Conservation (phyloP, 2,888 invertebrate genomes). For the Cremastinae sp. region DNA sequence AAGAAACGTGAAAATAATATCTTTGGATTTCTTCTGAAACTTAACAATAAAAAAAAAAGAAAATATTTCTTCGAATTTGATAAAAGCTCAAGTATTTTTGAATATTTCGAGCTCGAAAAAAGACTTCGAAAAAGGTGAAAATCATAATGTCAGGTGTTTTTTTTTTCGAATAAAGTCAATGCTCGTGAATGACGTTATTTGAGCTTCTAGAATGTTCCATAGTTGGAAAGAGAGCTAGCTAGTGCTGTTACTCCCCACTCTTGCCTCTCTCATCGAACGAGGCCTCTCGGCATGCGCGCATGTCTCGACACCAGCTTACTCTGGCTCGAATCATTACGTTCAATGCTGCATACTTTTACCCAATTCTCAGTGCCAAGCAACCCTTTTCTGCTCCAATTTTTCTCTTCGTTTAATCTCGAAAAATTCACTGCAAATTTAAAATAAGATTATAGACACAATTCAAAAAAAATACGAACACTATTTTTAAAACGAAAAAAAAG, state of each 20-base stretch:
- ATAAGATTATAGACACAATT: too few species aligned
- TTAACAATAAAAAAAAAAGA: too few species aligned
- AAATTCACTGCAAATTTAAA: background rate
- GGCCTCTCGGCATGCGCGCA: slow-evolving; percentile 5
- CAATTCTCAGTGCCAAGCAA: background rate
- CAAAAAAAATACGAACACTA: too few species aligned
- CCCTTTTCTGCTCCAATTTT: background rate
- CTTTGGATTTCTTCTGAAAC: too few species aligned
- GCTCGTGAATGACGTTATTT: slow-evolving; percentile 22
- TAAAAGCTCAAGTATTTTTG: background rate
- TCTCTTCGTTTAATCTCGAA: background rate
- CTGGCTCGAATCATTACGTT: background rate
- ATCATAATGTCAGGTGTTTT: background rate
- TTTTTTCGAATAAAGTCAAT: background rate
- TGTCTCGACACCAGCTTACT: background rate
- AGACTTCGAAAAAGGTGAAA: background rate
- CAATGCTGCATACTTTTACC: background rate
- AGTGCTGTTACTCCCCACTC: slow-evolving; percentile 2
- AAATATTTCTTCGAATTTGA: background rate
- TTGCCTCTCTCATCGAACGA: background rate
- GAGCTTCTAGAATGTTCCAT: slow-evolving; percentile 55
- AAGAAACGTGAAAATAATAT: too few species aligned
- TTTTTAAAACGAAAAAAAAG: background rate
- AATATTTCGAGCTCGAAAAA: background rate
- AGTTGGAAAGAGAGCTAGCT: slow-evolving; percentile 3